Conservation (phyloP, 1,140 invertebrate species). For the Muscidifurax raptorellus region DNA sequence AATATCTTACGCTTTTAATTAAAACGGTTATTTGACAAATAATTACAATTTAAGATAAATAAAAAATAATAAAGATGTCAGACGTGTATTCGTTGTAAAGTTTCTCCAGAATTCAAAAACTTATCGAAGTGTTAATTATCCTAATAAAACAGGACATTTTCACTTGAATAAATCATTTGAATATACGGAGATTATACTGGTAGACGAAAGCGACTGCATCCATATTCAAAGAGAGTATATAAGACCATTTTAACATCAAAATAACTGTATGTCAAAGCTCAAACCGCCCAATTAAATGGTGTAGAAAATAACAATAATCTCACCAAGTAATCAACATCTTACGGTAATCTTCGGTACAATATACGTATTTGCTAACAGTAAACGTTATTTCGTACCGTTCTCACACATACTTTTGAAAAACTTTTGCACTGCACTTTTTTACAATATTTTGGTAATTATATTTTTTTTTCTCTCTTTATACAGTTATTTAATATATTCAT, state of each 20-base stretch:
- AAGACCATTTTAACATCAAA: constrained; percentile 25
- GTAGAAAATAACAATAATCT: neutral
- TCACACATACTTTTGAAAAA: neutral
- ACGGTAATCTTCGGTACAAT: neutral
- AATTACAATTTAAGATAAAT: neutral
- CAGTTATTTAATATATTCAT: neutral
- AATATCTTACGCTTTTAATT: neutral
- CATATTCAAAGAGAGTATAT: constrained; percentile 22
- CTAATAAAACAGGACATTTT: too few relatives aligned
- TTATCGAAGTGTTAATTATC: neutral
- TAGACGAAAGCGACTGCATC: neutral
- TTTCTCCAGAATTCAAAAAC: neutral
- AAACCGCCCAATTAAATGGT: constrained; percentile 17
- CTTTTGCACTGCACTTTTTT: neutral
- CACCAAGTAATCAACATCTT: constrained; percentile 5
- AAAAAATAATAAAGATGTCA: neutral
- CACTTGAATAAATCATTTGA: too few relatives aligned
- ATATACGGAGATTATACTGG: neutral
- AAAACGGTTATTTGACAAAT: neutral
- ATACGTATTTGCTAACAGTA: neutral
- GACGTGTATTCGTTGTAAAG: neutral
- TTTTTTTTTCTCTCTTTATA: neutral
- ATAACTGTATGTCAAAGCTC: neutral
- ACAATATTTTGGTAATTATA: neutral
- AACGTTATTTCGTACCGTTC: neutral